Percentiles rank a stretch among this genome's conserved stretches.
Evolutionary conservation across 2,113 vertebrate species (phyloP).

Genomic region (Psettodes erumei): DNA sequence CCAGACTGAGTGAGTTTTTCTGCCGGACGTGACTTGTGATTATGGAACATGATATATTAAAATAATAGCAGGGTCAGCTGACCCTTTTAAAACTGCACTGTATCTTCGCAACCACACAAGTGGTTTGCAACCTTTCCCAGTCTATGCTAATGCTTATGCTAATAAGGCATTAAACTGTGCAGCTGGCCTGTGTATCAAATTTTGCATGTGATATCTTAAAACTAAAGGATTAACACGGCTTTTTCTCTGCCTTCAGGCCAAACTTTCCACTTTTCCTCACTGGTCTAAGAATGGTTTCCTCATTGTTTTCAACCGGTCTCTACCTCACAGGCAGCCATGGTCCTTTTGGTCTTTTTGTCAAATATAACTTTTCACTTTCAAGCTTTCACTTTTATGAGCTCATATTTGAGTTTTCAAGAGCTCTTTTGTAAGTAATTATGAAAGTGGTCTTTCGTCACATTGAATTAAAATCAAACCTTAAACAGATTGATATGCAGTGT

Average conservation of each 20-base stretch:
- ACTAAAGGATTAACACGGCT: neutral
- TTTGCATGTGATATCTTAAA: neutral
- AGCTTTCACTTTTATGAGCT: neutral
- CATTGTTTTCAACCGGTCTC: neutral
- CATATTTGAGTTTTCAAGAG: neutral
- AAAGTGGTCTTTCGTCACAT: neutral
- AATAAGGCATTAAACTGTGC: neutral
- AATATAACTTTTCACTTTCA: no score
- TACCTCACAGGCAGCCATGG: neutral
- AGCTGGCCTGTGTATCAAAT: neutral
- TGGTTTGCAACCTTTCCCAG: neutral
- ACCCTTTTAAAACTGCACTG: neutral
- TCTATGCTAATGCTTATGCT: neutral
- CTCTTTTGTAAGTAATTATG: neutral
- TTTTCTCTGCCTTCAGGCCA: neutral
- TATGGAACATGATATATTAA: neutral
- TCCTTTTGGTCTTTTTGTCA: neutral
- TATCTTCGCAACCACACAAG: neutral
- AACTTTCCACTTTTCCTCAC: neutral
- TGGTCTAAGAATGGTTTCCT: neutral
- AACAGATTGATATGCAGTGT: neutral
- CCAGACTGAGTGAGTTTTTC: constrained; percentile 88
- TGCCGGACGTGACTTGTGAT: neutral
- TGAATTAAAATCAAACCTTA: neutral
- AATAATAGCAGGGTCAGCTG: neutral